A percentile compares a stretch with the other conserved stretches of the same genome.
Conservation (phyloP, 1,140 invertebrate species). For the Brachionus rubens region DNA sequence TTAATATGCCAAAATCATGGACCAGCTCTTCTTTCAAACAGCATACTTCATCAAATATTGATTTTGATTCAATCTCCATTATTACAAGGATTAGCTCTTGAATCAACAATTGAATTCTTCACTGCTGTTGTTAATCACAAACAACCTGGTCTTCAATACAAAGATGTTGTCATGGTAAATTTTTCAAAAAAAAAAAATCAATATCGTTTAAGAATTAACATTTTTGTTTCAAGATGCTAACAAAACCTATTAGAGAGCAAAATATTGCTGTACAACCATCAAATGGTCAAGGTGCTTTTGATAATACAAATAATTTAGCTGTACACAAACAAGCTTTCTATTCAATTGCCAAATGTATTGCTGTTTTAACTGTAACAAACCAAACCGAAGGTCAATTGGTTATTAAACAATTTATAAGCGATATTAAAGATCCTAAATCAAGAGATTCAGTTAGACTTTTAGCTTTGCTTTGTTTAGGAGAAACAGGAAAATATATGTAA, state of each 20-base stretch:
- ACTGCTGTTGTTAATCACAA: constrained; percentile 78
- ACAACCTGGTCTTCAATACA: constrained; percentile 74
- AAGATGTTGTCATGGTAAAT: constrained; percentile 68
- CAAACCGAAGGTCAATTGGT: constrained; percentile 71
- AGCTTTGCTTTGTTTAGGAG: constrained; percentile 85
- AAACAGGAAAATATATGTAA: constrained; percentile 87
- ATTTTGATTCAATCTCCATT: constrained; percentile 82
- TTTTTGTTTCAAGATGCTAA: constrained; percentile 55
- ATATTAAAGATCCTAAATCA: constrained; percentile 69
- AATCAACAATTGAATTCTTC: constrained; percentile 84
- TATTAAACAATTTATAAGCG: constrained; percentile 77
- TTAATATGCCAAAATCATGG: constrained; percentile 60
- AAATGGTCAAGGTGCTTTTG: constrained; percentile 2
- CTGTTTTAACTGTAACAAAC: constrained; percentile 76
- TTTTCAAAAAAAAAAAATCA: not conserved
- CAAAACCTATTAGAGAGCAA: constrained; percentile 57
- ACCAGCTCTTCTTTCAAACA: constrained; percentile 58
- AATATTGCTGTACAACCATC: not conserved
- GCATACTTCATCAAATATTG: constrained; percentile 78
- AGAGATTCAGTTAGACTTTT: constrained; percentile 78
- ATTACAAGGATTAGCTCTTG: constrained; percentile 77
- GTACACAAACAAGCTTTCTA: constrained; percentile 57
- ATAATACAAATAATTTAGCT: not conserved
- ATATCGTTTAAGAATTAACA: too few species aligned
- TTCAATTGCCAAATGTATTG: constrained; percentile 84